These are phyloP conservation scores for Catagonus wagneri DNA, from an alignment of 2,113 vertebrate species.

Conservation along the genomic window DNA sequence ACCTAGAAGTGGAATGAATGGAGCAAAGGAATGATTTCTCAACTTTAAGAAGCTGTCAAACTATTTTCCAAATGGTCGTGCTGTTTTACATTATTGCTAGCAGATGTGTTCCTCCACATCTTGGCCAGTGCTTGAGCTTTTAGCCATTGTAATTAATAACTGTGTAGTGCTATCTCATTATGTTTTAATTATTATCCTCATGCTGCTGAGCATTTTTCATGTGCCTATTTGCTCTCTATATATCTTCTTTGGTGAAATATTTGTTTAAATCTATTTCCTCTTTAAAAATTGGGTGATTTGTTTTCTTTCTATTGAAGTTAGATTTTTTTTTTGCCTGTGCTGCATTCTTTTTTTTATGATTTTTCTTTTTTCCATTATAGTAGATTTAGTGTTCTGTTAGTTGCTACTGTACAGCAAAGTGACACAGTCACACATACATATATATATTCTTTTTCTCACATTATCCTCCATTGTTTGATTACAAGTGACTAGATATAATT, in stretches of 20 bases:
- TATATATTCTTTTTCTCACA: no score
- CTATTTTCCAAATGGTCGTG: not conserved
- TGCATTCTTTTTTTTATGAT: no score
- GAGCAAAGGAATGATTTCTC: not conserved
- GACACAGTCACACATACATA: no score
- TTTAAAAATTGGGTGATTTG: not conserved
- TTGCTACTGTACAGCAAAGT: no score
- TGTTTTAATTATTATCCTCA: not conserved
- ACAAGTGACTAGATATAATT: no score
- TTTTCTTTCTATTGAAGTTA: constrained; percentile 24
- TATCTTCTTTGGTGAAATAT: not conserved
- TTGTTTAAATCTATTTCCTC: not conserved
- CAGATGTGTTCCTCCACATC: not conserved
- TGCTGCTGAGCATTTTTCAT: not conserved
- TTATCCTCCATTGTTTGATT: no score
- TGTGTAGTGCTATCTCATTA: not conserved
- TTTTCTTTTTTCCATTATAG: no score
- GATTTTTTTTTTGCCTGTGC: not conserved
- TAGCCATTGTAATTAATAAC: not conserved
- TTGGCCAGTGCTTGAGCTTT: not conserved
- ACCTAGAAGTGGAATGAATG: not conserved
- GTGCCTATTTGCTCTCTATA: not conserved
- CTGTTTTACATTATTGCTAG: not conserved
- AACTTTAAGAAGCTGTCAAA: not conserved
- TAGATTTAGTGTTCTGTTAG: no score